Base-by-base conservation (phyloP, 30 jellyfish, hydroid and myxozoan genomes). In the Aurelia aurita complex sp. Pacific region DNA sequence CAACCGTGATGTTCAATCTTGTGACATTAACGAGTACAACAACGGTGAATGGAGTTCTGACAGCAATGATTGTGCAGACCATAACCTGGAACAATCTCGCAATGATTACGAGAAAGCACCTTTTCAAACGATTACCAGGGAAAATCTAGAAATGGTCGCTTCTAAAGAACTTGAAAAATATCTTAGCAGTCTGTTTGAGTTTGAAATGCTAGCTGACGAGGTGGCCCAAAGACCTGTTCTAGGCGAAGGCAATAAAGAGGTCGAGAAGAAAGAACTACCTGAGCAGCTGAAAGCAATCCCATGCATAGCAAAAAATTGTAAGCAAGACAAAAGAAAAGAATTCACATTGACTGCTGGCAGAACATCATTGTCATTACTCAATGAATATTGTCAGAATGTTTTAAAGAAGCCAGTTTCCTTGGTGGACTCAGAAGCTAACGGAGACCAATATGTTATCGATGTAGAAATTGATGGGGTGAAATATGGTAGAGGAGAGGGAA, bases 401-500 rank as follows among this genome's bases (percentile, higher is more conserved):
- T 43, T 86, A 13, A 92, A 92, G 79, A 85, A 67, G 78, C 46
- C 87, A 46, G 38, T 75, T 4, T 59, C 69, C 17, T 60, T 59
- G 75, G 78, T 77, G 46, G 98, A 92, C 60, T 53, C 67, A 1
- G 50, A 36, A 5, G 60, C 84, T 3, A 62, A 40, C 35, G 85
- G 75, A n/a, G 80, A 76, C 32, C 69, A 64, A 1, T 87, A 72
- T 76, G 80, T 36, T 46, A 81, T 88, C 36, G 97, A 92, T 57
- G 88, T 76, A 55, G 90, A 73, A 34, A 75, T 92, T 32, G 96
- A 65, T 15, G 85, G 82, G 29, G 23, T 92, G n/a, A 84, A 76
- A 66, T 92, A 87, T 73, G 98, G 98, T 17, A 76, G 33, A 3
- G 98, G 98, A 11, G 75, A 81, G 32, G 98, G 96, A 29, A 74